Evolutionary conservation across 2,888 invertebrate species (phyloP).

Genomic region (Neoaliturus tenellus): DNA sequence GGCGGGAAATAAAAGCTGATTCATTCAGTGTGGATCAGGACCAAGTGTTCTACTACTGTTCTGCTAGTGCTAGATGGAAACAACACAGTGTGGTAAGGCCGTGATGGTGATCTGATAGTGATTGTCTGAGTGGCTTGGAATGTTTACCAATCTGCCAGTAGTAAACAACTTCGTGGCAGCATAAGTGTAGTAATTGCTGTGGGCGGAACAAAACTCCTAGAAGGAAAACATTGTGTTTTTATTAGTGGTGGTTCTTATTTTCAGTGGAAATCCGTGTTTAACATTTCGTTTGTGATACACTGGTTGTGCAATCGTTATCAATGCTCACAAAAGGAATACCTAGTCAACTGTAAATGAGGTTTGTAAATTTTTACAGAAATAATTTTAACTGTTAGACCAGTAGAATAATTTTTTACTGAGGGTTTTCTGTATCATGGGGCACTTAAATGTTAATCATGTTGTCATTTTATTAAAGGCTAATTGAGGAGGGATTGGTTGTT

Average conservation of each 20-base stretch:
- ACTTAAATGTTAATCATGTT: too few relatives aligned
- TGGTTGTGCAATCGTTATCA: conserved; percentile 9
- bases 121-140: not conserved
- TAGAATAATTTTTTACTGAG: too few relatives aligned
- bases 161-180: conserved; percentile 20
- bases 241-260: not conserved
- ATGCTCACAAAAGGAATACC: not conserved
- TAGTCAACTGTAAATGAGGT: not conserved
- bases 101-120: not conserved
- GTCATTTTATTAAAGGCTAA: too few relatives aligned
- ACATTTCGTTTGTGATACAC: not conserved
- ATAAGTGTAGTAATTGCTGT: not conserved
- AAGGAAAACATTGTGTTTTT: not conserved
- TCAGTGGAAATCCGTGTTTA: not conserved
- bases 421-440: too few relatives aligned
- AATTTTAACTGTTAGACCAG: too few relatives aligned
- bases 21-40: not conserved
- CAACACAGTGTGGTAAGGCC: not conserved
- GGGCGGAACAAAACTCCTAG: not conserved
- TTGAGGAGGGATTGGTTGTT: too few relatives aligned
- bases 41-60: not conserved
- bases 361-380: too few relatives aligned
- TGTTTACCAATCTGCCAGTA: not conserved
- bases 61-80: not conserved
- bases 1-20: conserved; percentile 6